A percentile compares a stretch with the other conserved stretches of the same genome.
Evolutionary conservation across 2,888 invertebrate species (phyloP).

Genomic region (Orthosia incerta): DNA sequence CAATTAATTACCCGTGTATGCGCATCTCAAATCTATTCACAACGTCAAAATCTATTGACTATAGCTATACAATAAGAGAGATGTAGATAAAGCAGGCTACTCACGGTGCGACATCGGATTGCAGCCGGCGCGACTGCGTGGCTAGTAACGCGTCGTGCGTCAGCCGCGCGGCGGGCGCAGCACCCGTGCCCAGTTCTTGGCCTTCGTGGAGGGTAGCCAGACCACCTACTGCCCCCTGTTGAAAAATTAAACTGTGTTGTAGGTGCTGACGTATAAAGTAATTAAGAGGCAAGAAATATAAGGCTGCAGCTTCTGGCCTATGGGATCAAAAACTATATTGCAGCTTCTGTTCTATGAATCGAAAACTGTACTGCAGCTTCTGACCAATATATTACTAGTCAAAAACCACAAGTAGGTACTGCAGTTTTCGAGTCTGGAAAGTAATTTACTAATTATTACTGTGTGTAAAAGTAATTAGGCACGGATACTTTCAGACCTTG

Average conservation of each 20-base stretch:
- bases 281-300: too few species aligned
- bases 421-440: too few species aligned
- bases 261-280: background rate
- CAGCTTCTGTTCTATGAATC: background rate
- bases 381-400: background rate
- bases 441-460: too few species aligned
- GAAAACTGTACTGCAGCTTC: background rate
- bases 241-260: background rate
- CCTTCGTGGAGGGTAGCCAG: slow-evolving; percentile 97
- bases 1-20: slow-evolving; percentile 9
- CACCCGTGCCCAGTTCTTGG: slow-evolving; percentile 91
- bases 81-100: slow-evolving; percentile 63
- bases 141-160: slow-evolving; percentile 95
- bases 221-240: slow-evolving; percentile 84
- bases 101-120: slow-evolving; percentile 91
- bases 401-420: too few species aligned
- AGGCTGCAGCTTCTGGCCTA: background rate
- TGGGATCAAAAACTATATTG: background rate
- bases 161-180: slow-evolving; percentile 92
- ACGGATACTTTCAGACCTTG: too few species aligned
- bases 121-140: slow-evolving; percentile 94
- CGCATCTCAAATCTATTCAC: slow-evolving; percentile 35
- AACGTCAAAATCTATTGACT: slow-evolving; percentile 25
- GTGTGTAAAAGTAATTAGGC: too few species aligned
- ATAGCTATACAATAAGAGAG: slow-evolving; percentile 16